Percentiles rank a stretch among this genome's conserved stretches.
phyloP scores from a whole-genome alignment of 2,888 invertebrate species.

The Tillus elongatus region DNA sequence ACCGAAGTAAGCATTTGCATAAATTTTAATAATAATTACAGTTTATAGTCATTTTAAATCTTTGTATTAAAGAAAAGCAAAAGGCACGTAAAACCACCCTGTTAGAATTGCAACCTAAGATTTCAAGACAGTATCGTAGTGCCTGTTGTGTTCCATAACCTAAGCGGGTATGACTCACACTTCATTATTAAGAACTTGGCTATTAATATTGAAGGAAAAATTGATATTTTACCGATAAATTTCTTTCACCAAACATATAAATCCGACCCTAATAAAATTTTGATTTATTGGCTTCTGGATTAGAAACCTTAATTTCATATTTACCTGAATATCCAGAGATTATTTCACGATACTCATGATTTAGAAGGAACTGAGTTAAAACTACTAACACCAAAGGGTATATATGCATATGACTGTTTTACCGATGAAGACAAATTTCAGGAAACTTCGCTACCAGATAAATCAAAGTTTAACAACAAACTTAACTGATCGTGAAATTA shows the following conservation, averaged over 20 bases:
- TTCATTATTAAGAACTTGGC: slow-evolving; percentile 26
- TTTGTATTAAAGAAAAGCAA: too few relatives aligned
- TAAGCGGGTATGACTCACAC: slow-evolving; percentile 30
- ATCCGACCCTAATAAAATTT: slow-evolving; percentile 15
- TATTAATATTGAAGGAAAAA: slow-evolving; percentile 16
- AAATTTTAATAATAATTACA: too few relatives aligned
- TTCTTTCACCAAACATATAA: slow-evolving; percentile 24
- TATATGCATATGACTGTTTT: slow-evolving; percentile 32
- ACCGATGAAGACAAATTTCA: slow-evolving; percentile 21
- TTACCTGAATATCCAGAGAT: slow-evolving; percentile 15
- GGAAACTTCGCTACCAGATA: slow-evolving; percentile 23
- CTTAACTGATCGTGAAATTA: slow-evolving; percentile 20
- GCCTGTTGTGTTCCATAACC: too few relatives aligned
- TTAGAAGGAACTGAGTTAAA: slow-evolving; percentile 13
- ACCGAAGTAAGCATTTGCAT: too few relatives aligned
- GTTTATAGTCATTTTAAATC: too few relatives aligned
- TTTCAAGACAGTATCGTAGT: too few relatives aligned
- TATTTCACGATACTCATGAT: slow-evolving; percentile 10
- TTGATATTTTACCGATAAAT: slow-evolving; percentile 28
- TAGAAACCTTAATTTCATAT: slow-evolving; percentile 26
- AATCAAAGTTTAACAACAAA: slow-evolving; percentile 22
- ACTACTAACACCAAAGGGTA: slow-evolving; percentile 23
- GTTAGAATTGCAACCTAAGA: too few relatives aligned
- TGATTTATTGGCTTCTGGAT: slow-evolving; percentile 24
- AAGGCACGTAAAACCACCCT: too few relatives aligned